Conservation (phyloP, 2,888 invertebrate genomes). For the Caenorhabditis afra region DNA sequence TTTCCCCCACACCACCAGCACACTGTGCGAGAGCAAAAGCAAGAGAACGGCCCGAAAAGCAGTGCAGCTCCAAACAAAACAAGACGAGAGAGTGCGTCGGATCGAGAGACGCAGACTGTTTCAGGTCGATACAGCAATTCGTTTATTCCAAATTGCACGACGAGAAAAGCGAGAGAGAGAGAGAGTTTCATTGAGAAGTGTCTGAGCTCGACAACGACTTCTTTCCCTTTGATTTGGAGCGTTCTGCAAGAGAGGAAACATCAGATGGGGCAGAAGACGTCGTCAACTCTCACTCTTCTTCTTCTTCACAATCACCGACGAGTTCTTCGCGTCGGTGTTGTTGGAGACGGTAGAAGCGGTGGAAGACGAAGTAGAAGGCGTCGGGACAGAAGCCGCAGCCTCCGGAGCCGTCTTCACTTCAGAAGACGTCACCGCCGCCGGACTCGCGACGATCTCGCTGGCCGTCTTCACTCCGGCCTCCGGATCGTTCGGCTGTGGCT, state of each 20-base stretch:
- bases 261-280: neutral
- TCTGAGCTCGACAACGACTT: neutral
- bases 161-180: no score
- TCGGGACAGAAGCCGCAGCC: neutral
- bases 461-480: constrained; percentile 48
- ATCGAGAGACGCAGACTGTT: constrained; percentile 1
- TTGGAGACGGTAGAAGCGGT: constrained; percentile 7
- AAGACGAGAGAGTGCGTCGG: constrained; percentile 12
- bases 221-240: constrained; percentile 26
- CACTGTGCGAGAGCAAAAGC: constrained; percentile 25
- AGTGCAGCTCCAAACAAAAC: constrained; percentile 31
- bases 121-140: neutral
- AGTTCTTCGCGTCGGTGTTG: constrained; percentile 2
- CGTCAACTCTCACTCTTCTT: constrained; percentile 14
- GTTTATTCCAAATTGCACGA: no score
- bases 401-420: neutral
- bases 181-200: constrained; percentile 8
- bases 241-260: constrained; percentile 19
- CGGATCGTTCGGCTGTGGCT: constrained; percentile 9
- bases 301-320: neutral
- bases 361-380: no score
- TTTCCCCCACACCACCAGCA: constrained; percentile 25
- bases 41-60: constrained; percentile 2
- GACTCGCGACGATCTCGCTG: constrained; percentile 1
- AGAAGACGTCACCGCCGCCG: constrained; percentile 20